Base-by-base conservation (phyloP, 2,797 vertebrate genomes). In the Botia almorhae region DNA sequence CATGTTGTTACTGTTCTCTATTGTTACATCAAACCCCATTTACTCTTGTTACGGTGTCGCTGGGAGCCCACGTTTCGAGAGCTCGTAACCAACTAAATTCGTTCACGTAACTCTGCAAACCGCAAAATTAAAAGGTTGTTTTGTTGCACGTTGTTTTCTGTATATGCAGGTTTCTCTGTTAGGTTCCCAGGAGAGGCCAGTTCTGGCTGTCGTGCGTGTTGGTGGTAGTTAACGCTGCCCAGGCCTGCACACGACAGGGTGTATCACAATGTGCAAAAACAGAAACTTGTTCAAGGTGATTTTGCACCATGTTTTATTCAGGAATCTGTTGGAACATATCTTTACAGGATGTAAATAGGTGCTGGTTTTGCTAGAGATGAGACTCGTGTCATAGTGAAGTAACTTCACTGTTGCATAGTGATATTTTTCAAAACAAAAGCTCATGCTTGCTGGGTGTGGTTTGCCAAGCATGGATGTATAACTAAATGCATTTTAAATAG, bases 161-260 rank as follows among this genome's bases (percentile, higher is more conserved):
- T 39, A 53, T 26, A 77, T 60, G 70, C 78, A 72, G 61, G 77
- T 79, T 72, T 74, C 72, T 81, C 55, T 67, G 61, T 71, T 71
- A 29, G 68, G 46, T 53, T 64, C 71, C 53, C 26, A 46, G 63
- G 55, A 61, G 68, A 78, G 76, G 68, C 76, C 58, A 61, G 58
- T 29, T 21, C n/a, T 10, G 21, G 55, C 55, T 58, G 55, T 58
- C 29, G 58, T 29, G 23, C 23, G 16, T n/a, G 39, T 48, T 64
- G 29, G 61, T 63, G 26, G 26, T 53, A 17, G 67, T 71, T 78
- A 63, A 70, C 56, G 70, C 68, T 71, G 58, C 43, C 36, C 43
- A 65, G 77, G 82, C 82, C 76, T 79, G 33, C n/a, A 39, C 69
- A 55, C 63, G 69, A n/a, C 58, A 65, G 69, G 23, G 21, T 61